A percentile compares a stretch with the other conserved stretches of the same genome.
Conservation (phyloP, 2,113 vertebrate species). For the Todiramphus saurophagus region DNA sequence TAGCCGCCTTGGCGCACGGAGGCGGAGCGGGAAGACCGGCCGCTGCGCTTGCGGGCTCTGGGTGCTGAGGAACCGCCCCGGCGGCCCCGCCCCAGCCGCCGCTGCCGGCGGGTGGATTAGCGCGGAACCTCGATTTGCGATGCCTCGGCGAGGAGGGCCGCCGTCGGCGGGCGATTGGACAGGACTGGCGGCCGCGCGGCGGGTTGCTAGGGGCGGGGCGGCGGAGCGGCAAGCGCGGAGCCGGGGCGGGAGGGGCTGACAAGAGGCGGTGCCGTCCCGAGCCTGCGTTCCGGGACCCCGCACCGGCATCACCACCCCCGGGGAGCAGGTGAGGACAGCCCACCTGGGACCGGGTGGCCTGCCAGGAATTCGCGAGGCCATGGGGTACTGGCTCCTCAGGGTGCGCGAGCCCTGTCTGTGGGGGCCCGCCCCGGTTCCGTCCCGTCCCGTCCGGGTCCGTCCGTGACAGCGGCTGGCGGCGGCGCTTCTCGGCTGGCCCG, state of each 20-base stretch:
- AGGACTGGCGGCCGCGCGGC: background rate
- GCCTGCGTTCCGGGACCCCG: background rate
- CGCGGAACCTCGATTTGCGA: background rate
- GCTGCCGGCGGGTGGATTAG: background rate
- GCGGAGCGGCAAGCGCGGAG: background rate
- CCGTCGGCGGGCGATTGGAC: background rate
- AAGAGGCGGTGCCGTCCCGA: background rate
- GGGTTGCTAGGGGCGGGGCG: background rate
- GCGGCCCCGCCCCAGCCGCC: background rate
- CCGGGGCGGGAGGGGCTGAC: background rate
- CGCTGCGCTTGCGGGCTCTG: too few species aligned
- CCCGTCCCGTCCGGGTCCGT: too few species aligned
- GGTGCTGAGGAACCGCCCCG: background rate
- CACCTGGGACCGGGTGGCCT: fast-evolving
- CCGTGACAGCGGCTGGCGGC: background rate
- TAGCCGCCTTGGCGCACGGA: background rate
- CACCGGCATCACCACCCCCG: background rate
- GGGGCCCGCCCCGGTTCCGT: too few species aligned
- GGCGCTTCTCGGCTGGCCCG: background rate
- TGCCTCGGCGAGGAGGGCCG: background rate
- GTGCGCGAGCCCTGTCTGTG: fast-evolving
- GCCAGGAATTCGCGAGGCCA: too few species aligned
- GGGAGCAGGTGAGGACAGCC: background rate
- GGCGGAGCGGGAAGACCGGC: background rate
- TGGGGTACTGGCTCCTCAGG: fast-evolving